A percentile compares a stretch with the other conserved stretches of the same genome.
These are phyloP conservation scores for Ceratitis capitata DNA, from an alignment of 1,140 invertebrate genomes.

Conservation along the genomic window DNA sequence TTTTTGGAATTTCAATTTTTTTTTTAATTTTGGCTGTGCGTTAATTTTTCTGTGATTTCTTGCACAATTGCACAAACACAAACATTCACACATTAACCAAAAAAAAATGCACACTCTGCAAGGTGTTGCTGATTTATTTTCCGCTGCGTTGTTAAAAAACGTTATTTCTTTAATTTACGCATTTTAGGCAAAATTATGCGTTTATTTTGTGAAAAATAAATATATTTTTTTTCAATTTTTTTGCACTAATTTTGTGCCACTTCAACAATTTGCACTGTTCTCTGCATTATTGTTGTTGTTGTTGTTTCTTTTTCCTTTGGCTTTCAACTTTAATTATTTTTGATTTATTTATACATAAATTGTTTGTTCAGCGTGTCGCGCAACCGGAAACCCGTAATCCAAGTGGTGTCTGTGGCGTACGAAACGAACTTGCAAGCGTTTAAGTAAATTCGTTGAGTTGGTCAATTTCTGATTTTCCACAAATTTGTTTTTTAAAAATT, in stretches of 20 bases:
- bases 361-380: not conserved
- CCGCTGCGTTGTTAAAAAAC: not conserved
- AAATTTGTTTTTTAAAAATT: not conserved
- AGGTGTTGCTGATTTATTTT: conserved; percentile 8
- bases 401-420: conserved; percentile 18
- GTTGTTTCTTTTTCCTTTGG: too few species aligned
- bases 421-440: conserved; percentile 14
- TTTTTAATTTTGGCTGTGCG: not conserved
- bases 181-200: not conserved
- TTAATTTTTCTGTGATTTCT: not conserved
- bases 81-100: not conserved
- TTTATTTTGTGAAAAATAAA: not conserved
- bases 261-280: not conserved
- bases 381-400: conserved; percentile 38
- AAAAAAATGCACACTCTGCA: not conserved
- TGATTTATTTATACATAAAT: not conserved
- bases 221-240: not conserved
- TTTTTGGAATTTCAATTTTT: not conserved
- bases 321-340: conserved; percentile 43
- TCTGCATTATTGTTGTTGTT: not conserved
- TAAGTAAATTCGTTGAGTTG: conserved; percentile 12
- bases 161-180: conserved; percentile 32
- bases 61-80: not conserved
- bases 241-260: not conserved
- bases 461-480: not conserved